phyloP scores from a whole-genome alignment of 1,140 invertebrate genomes.

The Euglossa dilemma region DNA sequence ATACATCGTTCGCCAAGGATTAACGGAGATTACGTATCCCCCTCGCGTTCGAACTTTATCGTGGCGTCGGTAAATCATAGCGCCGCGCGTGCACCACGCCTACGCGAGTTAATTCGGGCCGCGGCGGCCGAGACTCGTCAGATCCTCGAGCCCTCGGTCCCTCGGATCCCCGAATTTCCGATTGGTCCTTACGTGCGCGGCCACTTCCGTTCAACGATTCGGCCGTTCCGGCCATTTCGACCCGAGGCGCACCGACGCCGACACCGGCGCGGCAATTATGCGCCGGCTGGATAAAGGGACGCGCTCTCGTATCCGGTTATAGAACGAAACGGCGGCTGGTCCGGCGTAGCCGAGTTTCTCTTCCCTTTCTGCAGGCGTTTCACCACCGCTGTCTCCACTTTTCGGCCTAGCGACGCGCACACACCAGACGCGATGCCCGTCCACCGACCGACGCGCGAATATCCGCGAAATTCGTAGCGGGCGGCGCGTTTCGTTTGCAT shows the following conservation, averaged over 20 bases:
- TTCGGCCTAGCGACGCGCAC: neutral
- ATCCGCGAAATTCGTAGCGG: constrained; percentile 3
- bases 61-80: constrained; percentile 2
- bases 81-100: neutral
- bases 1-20: constrained; percentile 8
- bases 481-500: neutral
- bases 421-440: neutral
- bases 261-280: constrained; percentile 62
- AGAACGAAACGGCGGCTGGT: constrained; percentile 23
- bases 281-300: constrained; percentile 59
- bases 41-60: constrained; percentile 2
- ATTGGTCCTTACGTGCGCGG: neutral
- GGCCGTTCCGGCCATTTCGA: too few species aligned
- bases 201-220: too few species aligned
- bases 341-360: constrained; percentile 11
- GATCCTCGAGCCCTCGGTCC: neutral
- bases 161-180: constrained; percentile 1
- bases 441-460: neutral
- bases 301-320: constrained; percentile 60
- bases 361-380: neutral
- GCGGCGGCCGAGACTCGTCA: neutral
- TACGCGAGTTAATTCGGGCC: neutral
- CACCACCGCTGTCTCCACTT: neutral
- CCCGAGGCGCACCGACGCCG: constrained; percentile 11
- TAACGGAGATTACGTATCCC: constrained; percentile 3